Evolutionary conservation across 1,140 invertebrate species (phyloP).

Genomic region (Bathynomus jamesi): DNA sequence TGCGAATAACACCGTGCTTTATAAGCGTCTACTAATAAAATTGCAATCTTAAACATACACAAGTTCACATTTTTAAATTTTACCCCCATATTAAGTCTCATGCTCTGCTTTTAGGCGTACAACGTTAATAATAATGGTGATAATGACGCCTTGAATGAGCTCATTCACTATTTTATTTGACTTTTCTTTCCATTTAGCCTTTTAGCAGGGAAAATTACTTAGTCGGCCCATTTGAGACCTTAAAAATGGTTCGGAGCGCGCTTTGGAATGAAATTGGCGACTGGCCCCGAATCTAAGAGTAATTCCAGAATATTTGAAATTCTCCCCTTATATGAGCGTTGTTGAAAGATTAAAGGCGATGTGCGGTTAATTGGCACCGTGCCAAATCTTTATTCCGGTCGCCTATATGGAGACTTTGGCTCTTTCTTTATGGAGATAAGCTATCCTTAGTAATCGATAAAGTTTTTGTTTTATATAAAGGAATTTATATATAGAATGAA

Average conservation of each 20-base stretch:
- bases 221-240: not conserved
- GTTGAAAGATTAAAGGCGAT: not conserved
- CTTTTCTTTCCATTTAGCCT: constrained; percentile 1
- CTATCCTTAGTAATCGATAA: too few species aligned
- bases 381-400: not conserved
- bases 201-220: not conserved
- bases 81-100: not conserved
- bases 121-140: constrained; percentile 1
- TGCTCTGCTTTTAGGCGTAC: not conserved
- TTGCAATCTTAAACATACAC: not conserved
- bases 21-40: not conserved
- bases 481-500: too few species aligned
- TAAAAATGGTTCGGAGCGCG: not conserved
- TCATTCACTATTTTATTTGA: not conserved
- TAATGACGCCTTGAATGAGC: constrained; percentile 1
- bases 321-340: not conserved
- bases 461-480: too few species aligned
- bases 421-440: too few species aligned
- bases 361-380: not conserved
- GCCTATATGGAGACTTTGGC: too few species aligned
- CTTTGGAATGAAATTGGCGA: not conserved
- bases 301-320: not conserved
- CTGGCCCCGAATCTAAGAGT: not conserved
- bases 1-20: not conserved
- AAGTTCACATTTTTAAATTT: not conserved